Evolutionary conservation across 2,797 vertebrate species (phyloP), one percentile per base, ranked within the genome.

Genomic region (Scolopax bukidnonensis): DNA sequence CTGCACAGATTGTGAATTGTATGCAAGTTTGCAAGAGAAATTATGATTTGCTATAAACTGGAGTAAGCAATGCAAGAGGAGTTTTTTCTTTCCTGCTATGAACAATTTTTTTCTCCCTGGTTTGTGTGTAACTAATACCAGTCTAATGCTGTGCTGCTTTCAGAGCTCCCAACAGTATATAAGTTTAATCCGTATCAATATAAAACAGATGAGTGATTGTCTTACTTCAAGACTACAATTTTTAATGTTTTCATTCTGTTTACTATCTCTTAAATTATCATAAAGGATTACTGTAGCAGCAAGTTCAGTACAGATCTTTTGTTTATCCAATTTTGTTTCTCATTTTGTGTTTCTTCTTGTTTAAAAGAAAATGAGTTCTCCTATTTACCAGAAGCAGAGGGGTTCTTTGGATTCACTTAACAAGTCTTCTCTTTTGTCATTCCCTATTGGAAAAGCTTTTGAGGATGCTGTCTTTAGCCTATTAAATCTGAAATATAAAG

Each of bases 351-450:
- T 76, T 71, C 59, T 77, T 67, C 17, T 71, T 90, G 11, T 78
- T 84, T 60, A 45, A 73, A 78, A 59, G 48, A 67, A 54, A 68
- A 47, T 75, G 7, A 63, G 15, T 78, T 41, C 43, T 64, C 30
- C 30, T 82, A 3, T 84, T 87, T 78, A 81, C 67, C 56, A 86
- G 70, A 80, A 75, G n/a, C 64, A 73, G 36, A 83, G 54, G 57
- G 27, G 74, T 80, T 91, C 57, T 93, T 93, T 61, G 59, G 59
- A 74, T 67, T 81, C 54, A 74, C 71, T 67, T 92, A 91, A 59
- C 64, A 82, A 74, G 33, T 73, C 82, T 75, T 89, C 41, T 36
- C 68, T 70, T 84, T 80, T 77, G 79, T 54, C 41, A 43, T 56
- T 77, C 24, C 53, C 53, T 64, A 3, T 5, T 89, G 69, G 36